Conservation (phyloP, 2,888 invertebrate genomes). For the Lasioglossum marginatum region DNA sequence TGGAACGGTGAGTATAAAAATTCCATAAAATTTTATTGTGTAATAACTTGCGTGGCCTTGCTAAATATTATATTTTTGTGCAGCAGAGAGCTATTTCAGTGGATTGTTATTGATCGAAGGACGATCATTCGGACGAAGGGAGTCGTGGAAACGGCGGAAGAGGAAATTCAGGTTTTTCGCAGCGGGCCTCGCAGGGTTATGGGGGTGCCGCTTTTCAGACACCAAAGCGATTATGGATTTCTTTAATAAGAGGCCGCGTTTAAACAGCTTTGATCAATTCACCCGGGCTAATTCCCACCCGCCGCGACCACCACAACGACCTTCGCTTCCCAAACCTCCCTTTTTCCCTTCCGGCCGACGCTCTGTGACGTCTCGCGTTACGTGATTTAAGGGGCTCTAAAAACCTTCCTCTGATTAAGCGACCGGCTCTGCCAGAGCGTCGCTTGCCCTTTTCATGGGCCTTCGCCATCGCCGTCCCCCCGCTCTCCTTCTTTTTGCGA, state of each 20-base stretch:
- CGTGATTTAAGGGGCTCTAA: slow-evolving; percentile 82
- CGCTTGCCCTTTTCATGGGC: slow-evolving; percentile 77
- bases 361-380: slow-evolving; percentile 77
- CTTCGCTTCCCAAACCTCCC: slow-evolving; percentile 26
- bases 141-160: slow-evolving; percentile 37
- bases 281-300: slow-evolving; percentile 80
- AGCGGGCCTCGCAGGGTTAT: slow-evolving; percentile 40
- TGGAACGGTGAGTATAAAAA: background rate
- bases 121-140: background rate
- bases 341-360: slow-evolving; percentile 39
- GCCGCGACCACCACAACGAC: slow-evolving; percentile 71
- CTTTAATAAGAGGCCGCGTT: slow-evolving; percentile 82
- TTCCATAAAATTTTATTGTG: background rate
- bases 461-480: slow-evolving; percentile 47
- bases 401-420: slow-evolving; percentile 83
- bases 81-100: background rate
- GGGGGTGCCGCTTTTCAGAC: slow-evolving; percentile 66
- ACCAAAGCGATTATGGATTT: slow-evolving; percentile 81
- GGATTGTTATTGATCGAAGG: background rate
- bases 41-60: background rate
- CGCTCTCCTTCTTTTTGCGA: slow-evolving; percentile 67
- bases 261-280: slow-evolving; percentile 83
- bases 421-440: slow-evolving; percentile 74
- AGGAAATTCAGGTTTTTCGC: slow-evolving; percentile 67
- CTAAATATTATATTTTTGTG: background rate